Conservation (phyloP, 2,888 invertebrate species). For the Carcina quercana region DNA sequence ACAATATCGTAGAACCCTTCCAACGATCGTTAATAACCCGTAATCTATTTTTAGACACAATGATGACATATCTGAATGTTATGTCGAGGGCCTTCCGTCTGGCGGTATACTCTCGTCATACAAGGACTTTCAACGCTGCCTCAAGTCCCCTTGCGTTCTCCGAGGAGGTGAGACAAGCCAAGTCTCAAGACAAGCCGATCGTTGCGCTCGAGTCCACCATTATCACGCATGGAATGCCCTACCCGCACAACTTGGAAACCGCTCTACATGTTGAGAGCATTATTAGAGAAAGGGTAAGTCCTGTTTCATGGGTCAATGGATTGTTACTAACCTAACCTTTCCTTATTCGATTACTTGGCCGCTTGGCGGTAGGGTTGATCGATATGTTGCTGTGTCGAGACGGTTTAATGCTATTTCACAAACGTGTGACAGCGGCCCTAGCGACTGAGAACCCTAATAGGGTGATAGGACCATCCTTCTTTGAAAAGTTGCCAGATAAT, state of each 20-base stretch:
- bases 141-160: conserved; percentile 50
- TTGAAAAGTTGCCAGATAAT: too few species aligned
- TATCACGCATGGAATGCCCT: conserved; percentile 98
- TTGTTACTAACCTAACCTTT: not conserved
- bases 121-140: conserved; percentile 28
- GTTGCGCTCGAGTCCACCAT: conserved; percentile 98
- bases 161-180: conserved; percentile 79
- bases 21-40: not conserved
- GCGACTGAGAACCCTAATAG: too few species aligned
- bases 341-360: too few species aligned
- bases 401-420: too few species aligned
- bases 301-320: too few species aligned
- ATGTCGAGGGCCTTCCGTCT: conserved; percentile 26
- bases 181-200: conserved; percentile 79
- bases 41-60: conserved; percentile 32
- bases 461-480: too few species aligned
- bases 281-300: conserved; percentile 78
- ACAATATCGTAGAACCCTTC: too few species aligned
- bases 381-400: too few species aligned
- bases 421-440: too few species aligned
- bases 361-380: too few species aligned
- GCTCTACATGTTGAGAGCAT: conserved; percentile 87
- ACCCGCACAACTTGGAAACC: conserved; percentile 91
- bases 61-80: conserved; percentile 43
- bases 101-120: conserved; percentile 17